Percentiles rank a stretch among this genome's conserved stretches.
These are phyloP conservation scores for Polypedilum pembai DNA, from an alignment of 1,140 invertebrate genomes.

Conservation along the genomic window DNA sequence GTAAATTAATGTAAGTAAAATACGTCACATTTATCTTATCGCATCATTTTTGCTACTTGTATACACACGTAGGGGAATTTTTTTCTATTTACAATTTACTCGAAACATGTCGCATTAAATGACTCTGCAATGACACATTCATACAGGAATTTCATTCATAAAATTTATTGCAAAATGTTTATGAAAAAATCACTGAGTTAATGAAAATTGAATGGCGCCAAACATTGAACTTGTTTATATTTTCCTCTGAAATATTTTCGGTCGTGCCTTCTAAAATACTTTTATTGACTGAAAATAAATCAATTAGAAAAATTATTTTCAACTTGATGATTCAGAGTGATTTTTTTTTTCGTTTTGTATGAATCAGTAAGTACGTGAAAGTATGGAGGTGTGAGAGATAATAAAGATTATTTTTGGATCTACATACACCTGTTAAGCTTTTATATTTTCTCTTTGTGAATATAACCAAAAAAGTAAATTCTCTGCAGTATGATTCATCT, in stretches of 20 bases:
- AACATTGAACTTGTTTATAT: neutral
- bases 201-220: constrained; percentile 6
- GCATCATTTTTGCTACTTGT: no score
- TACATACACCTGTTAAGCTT: no score
- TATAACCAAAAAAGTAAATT: no score
- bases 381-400: no score
- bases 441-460: no score
- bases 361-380: no score
- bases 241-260: neutral
- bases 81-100: neutral
- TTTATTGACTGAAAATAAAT: neutral
- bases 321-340: neutral
- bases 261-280: no score
- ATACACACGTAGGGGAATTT: neutral
- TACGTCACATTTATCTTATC: no score
- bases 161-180: neutral
- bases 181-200: neutral
- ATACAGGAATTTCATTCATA: constrained; percentile 9
- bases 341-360: no score
- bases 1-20: no score
- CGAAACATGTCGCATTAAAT: neutral
- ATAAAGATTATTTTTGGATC: no score
- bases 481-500: no score
- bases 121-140: neutral
- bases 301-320: neutral